Conservation (phyloP, 2,797 vertebrate genomes). For the Notamacropus eugenii region DNA sequence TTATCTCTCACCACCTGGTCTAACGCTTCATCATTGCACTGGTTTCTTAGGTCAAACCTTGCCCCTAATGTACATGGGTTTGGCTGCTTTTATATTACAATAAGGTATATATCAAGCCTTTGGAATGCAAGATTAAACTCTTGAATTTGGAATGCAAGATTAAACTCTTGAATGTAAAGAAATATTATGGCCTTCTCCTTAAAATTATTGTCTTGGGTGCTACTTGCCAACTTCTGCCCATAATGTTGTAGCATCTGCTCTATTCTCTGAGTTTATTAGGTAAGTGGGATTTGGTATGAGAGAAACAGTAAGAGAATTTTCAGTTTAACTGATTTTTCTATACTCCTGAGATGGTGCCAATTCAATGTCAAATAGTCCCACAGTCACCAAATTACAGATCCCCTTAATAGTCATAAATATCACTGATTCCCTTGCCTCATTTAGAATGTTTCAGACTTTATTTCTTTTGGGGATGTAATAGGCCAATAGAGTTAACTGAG, state of each 20-base stretch:
- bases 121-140: not conserved
- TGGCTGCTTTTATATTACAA: conserved; percentile 13
- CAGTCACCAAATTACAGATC: not conserved
- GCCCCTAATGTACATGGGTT: not conserved
- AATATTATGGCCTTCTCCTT: not conserved
- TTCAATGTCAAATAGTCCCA: not conserved
- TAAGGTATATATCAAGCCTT: not conserved
- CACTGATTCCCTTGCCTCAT: no score
- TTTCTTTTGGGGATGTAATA: not conserved
- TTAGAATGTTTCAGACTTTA: not conserved
- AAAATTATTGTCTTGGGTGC: not conserved
- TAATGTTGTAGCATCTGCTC: not conserved
- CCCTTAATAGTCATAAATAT: not conserved
- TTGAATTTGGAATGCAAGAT: not conserved
- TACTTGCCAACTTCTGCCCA: conserved; percentile 10
- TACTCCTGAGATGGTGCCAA: not conserved
- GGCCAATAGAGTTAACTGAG: not conserved
- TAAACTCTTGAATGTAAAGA: conserved; percentile 23
- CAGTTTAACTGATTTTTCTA: not conserved
- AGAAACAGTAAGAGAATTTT: not conserved
- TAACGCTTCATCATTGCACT: not conserved
- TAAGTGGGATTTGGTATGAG: not conserved
- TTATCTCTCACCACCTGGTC: not conserved
- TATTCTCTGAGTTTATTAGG: not conserved
- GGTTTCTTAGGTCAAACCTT: conserved; percentile 6